Percentiles rank a stretch among this genome's conserved stretches.
Conservation (phyloP, 1,140 invertebrate species). For the Drosophila punjabiensis region DNA sequence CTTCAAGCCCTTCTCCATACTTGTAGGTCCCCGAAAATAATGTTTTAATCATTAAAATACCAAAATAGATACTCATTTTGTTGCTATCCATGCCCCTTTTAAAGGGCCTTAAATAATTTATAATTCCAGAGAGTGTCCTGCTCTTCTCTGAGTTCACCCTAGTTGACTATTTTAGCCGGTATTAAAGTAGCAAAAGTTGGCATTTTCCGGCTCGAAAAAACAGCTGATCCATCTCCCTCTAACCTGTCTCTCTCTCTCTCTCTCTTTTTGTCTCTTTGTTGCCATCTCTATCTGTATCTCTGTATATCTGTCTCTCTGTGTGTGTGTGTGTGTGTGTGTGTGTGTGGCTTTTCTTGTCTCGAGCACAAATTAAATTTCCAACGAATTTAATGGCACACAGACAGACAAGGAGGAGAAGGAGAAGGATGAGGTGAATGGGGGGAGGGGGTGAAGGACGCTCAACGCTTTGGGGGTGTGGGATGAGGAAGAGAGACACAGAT, state of each 20-base stretch:
- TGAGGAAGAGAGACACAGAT: slow-evolving; percentile 32
- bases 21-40: background rate
- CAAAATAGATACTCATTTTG: background rate
- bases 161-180: slow-evolving; percentile 26
- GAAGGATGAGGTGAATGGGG: background rate
- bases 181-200: slow-evolving; percentile 26
- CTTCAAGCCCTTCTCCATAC: background rate
- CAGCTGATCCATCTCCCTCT: slow-evolving; percentile 36
- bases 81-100: background rate
- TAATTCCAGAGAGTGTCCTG: background rate
- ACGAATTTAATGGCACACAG: slow-evolving; percentile 76
- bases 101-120: background rate
- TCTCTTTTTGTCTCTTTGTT: background rate
- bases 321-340: no score
- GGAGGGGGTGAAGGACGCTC: slow-evolving; percentile 6
- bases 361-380: slow-evolving; percentile 76
- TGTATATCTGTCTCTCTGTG: slow-evolving; percentile 19
- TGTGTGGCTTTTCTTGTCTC: slow-evolving; percentile 57
- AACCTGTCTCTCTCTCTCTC: background rate
- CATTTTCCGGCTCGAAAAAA: slow-evolving; percentile 38
- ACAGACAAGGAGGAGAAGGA: slow-evolving; percentile 26
- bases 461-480: background rate
- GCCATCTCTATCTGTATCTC: background rate
- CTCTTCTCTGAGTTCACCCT: background rate
- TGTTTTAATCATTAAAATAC: background rate